Conservation (phyloP, 2,113 vertebrate species). For the Struthidea cinerea region DNA sequence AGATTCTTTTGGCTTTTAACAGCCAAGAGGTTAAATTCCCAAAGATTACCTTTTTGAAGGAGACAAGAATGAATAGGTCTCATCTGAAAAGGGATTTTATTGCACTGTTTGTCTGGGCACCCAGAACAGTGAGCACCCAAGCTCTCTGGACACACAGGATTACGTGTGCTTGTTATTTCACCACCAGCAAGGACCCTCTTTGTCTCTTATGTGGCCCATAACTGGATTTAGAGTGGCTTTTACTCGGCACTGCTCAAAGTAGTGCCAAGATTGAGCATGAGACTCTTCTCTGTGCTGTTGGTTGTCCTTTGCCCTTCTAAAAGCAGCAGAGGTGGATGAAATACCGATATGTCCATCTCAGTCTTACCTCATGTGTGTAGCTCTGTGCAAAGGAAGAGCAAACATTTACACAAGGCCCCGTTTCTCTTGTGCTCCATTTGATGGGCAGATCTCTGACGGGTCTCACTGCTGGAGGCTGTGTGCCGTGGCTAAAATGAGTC, state of each 20-base stretch:
- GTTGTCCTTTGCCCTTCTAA: neutral
- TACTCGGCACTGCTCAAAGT: neutral
- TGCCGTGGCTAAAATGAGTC: neutral
- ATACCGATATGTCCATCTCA: fast-evolving
- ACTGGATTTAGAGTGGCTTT: neutral
- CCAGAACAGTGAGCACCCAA: neutral
- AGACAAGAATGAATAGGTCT: neutral
- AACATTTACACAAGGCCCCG: neutral
- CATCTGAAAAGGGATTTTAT: neutral
- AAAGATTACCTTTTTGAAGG: neutral
- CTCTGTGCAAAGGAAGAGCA: neutral
- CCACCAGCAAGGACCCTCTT: neutral
- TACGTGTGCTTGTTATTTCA: neutral
- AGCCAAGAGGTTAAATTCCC: neutral
- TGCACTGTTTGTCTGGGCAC: neutral
- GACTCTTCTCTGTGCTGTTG: neutral
- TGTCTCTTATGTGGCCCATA: neutral
- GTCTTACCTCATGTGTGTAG: neutral
- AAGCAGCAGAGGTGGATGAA: neutral
- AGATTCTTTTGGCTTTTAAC: neutral
- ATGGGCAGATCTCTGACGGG: neutral
- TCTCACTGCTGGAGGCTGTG: neutral
- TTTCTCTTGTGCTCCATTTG: neutral
- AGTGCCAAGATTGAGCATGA: neutral
- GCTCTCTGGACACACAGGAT: neutral